Evolutionary conservation across 92 coral and sea anemone genomes (phyloP).

Genomic region (Micromussa lordhowensis): DNA sequence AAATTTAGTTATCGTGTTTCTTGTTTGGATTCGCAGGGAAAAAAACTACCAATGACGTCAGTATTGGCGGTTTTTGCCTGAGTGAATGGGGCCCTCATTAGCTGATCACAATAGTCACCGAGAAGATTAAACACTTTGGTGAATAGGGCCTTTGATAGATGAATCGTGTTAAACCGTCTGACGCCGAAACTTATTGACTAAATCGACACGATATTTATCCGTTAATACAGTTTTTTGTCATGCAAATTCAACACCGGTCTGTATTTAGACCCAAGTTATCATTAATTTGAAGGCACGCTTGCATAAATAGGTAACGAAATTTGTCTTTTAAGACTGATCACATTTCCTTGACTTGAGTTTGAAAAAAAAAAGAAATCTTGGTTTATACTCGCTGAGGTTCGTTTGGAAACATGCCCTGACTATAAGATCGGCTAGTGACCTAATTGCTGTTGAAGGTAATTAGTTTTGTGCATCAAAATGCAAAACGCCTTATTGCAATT

Average conservation of each 20-base stretch:
- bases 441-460: constrained; percentile 7
- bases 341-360: background rate
- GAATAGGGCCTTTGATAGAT: background rate
- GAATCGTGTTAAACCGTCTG: background rate
- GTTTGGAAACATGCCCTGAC: background rate
- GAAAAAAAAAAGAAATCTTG: no score
- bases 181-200: background rate
- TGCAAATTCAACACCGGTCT: background rate
- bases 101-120: background rate
- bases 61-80: background rate
- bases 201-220: background rate
- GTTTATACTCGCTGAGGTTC: background rate
- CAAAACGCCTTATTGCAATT: constrained; percentile 10
- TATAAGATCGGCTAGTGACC: background rate
- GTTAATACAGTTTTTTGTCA: constrained; percentile 9
- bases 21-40: background rate
- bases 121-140: background rate
- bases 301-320: background rate
- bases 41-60: background rate
- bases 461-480: background rate
- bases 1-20: background rate
- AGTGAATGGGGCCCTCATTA: background rate
- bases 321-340: background rate
- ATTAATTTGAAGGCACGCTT: background rate
- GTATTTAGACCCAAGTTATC: background rate